Evolutionary conservation across 2,888 invertebrate species (phyloP), one percentile per base, ranked within the genome.

Genomic region (Meganola albula): DNA sequence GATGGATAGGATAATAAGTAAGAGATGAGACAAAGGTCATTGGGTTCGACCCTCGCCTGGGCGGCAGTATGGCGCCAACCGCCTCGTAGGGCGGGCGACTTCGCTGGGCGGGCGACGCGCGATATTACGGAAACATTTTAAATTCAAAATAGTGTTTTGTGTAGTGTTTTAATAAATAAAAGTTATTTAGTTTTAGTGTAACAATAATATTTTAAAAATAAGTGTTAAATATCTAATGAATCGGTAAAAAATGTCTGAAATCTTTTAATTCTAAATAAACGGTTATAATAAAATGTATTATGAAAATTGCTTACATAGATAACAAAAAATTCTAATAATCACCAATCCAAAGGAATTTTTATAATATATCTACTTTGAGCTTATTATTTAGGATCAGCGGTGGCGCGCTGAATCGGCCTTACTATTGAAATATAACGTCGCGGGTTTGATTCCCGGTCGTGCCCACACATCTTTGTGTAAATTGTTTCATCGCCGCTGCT

Each of bases 51-150:
- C 47, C 50, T 47, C 42, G 25, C 40, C 40, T 33, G 47, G 31
- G 40, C 63, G 68, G 49, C 72, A 72, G 72, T 72, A 31, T 45
- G 66, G 46, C 70, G 71, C 67, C 63, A 56, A 46, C 39, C 53
- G 35, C 43, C 42, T 45, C 29, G 31, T 31, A 31, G 40, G 40
- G 33, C 37, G 30, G 53, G 41, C 61, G 63, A n/a, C 35, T 52
- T 52, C 29, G 13, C 18, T 12, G n/a, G n/a, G n/a, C n/a, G n/a
- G n/a, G n/a, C n/a, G n/a, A n/a, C 34, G 29, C 27, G 38, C 12
- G 8, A 24, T 13, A 35, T 47, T 22, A 40, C 47, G 48, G 44
- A 39, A 40, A 48, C 42, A 31, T 16, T 5, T 6, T 6, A 27
- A 48, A 44, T 37, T 43, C 44, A 40, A 34, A 27, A 39, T 45